phyloP scores from a whole-genome alignment of 1,140 invertebrate genomes.

The Zophobas atratus region DNA sequence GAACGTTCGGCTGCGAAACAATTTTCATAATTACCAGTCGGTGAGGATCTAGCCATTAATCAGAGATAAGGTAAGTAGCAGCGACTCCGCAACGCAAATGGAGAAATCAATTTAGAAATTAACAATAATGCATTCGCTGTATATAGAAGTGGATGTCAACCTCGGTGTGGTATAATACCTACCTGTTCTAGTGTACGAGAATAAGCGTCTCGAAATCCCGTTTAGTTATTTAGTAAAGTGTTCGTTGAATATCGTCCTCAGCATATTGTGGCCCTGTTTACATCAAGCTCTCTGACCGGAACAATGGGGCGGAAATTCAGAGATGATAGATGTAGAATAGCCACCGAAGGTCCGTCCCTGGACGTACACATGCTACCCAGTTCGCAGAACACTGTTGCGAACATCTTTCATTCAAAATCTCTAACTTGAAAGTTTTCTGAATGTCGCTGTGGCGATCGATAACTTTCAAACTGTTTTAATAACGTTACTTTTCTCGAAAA shows the following conservation, averaged over 20 bases:
- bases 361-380: conserved; percentile 32
- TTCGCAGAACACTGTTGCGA: background rate
- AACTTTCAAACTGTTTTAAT: conserved; percentile 19
- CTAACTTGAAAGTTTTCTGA: conserved; percentile 3
- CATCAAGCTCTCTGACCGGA: conserved; percentile 47
- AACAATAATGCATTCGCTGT: background rate
- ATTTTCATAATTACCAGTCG: conserved; percentile 27
- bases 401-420: conserved; percentile 11
- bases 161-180: background rate
- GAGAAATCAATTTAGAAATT: conserved; percentile 10
- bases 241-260: conserved; percentile 41
- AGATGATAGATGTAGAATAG: conserved; percentile 47
- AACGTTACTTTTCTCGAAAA: background rate
- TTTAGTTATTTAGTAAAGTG: conserved; percentile 47
- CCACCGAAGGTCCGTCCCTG: conserved; percentile 39
- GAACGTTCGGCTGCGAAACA: conserved; percentile 7
- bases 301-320: conserved; percentile 48
- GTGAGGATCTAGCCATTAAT: conserved; percentile 9
- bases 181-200: conserved; percentile 13
- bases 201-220: conserved; percentile 38
- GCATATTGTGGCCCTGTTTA: conserved; percentile 46
- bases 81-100: background rate
- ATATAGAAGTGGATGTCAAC: background rate
- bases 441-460: background rate
- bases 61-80: conserved; percentile 8